A percentile compares a stretch with the other conserved stretches of the same genome.
These are phyloP conservation scores for Lepus europaeus DNA, from an alignment of 2,113 vertebrate species.

Conservation along the genomic window DNA sequence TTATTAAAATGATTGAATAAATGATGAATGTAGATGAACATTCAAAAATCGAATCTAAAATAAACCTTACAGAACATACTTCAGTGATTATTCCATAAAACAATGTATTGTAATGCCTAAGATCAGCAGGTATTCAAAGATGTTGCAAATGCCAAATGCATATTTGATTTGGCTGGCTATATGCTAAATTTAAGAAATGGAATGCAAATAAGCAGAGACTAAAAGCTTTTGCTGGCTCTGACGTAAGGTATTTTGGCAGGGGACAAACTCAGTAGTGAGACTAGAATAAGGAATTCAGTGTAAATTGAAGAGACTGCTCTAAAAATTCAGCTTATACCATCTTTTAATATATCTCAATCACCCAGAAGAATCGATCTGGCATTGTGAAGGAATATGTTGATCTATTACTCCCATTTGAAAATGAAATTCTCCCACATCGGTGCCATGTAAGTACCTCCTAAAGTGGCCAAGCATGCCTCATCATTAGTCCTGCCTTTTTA, in stretches of 20 bases:
- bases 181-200: conserved; percentile 75
- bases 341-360: conserved; percentile 69
- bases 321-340: conserved; percentile 72
- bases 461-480: conserved; percentile 6
- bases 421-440: conserved; percentile 53
- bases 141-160: conserved; percentile 61
- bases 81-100: conserved; percentile 52
- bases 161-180: conserved; percentile 67
- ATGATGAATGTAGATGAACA: conserved; percentile 31
- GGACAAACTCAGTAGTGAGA: conserved; percentile 49
- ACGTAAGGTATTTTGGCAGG: conserved; percentile 69
- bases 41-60: conserved; percentile 33
- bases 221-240: conserved; percentile 72
- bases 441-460: background rate
- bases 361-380: conserved; percentile 53
- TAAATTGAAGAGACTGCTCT: conserved; percentile 72
- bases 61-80: conserved; percentile 43
- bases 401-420: conserved; percentile 64
- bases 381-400: conserved; percentile 10
- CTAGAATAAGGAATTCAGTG: conserved; percentile 66
- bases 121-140: conserved; percentile 55
- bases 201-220: conserved; percentile 75
- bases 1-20: conserved; percentile 52
- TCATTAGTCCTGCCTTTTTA: conserved; percentile 40
- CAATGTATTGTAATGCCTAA: conserved; percentile 15